Conservation (phyloP, 2,113 vertebrate species). For the Epinephelus fuscoguttatus region DNA sequence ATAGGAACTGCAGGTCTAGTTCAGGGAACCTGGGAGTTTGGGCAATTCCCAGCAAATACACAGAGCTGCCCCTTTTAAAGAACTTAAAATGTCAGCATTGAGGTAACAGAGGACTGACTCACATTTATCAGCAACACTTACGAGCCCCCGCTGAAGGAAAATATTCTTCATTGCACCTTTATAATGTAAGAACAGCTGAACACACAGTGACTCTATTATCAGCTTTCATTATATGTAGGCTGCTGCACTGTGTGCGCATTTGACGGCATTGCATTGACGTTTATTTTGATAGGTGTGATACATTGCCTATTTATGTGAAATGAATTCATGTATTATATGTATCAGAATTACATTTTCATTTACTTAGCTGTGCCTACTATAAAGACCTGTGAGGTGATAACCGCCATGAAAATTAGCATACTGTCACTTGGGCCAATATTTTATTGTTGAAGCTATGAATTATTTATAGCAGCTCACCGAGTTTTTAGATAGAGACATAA, state of each 20-base stretch:
- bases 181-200: neutral
- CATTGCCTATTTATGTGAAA: constrained; percentile 37
- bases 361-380: constrained; percentile 17
- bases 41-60: constrained; percentile 29
- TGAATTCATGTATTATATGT: constrained; percentile 45
- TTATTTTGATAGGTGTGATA: constrained; percentile 46
- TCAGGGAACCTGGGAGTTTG: constrained; percentile 15
- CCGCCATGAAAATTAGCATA: constrained; percentile 50
- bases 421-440: constrained; percentile 54
- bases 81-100: constrained; percentile 6
- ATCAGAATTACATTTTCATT: constrained; percentile 53
- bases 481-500: constrained; percentile 62
- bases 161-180: neutral
- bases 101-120: constrained; percentile 8
- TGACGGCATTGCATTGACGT: constrained; percentile 11
- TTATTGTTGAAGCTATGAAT: constrained; percentile 65
- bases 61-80: neutral
- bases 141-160: neutral
- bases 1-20: constrained; percentile 1
- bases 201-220: neutral
- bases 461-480: constrained; percentile 51
- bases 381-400: constrained; percentile 53
- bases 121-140: constrained; percentile 8
- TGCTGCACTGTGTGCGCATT: neutral
- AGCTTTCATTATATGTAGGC: neutral